Conservation (phyloP, 2,888 invertebrate species). For the Drosophila nr. medialis region DNA sequence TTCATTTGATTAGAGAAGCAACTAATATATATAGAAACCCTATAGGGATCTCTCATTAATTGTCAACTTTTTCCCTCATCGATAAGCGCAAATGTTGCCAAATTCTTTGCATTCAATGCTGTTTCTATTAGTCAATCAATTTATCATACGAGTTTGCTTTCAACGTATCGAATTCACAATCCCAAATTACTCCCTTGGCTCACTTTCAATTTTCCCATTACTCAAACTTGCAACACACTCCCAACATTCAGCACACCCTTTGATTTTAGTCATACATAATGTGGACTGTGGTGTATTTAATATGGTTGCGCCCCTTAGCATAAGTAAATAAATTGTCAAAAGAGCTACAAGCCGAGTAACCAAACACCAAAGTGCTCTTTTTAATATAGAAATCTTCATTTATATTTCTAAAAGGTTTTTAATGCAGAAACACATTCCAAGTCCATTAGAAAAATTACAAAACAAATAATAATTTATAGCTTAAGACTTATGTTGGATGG, state of each 20-base stretch:
- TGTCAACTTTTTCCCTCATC: background rate
- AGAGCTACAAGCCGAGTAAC: constrained; percentile 16
- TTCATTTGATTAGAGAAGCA: background rate
- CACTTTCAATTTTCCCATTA: constrained; percentile 20
- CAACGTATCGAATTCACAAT: constrained; percentile 17
- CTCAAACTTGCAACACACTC: constrained; percentile 23
- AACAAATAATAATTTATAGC: background rate
- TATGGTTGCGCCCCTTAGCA: constrained; percentile 1
- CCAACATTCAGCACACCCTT: constrained; percentile 14
- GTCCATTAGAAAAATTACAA: background rate
- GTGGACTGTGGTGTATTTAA: constrained; percentile 1
- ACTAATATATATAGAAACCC: background rate
- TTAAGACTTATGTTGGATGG: background rate
- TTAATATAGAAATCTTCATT: constrained; percentile 26
- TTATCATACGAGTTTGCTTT: background rate
- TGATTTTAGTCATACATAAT: constrained; percentile 1
- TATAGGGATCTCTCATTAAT: background rate
- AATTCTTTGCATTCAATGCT: background rate
- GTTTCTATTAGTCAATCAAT: background rate
- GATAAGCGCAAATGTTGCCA: background rate
- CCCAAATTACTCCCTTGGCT: background rate
- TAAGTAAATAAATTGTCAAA: constrained; percentile 34
- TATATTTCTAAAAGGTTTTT: constrained; percentile 28
- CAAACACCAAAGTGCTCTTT: constrained; percentile 8
- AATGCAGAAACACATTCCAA: background rate